Percentiles rank a stretch among this genome's conserved stretches.
These are phyloP conservation scores for Epinephelus fuscoguttatus DNA, from an alignment of 2,113 vertebrate genomes.

Conservation along the genomic window DNA sequence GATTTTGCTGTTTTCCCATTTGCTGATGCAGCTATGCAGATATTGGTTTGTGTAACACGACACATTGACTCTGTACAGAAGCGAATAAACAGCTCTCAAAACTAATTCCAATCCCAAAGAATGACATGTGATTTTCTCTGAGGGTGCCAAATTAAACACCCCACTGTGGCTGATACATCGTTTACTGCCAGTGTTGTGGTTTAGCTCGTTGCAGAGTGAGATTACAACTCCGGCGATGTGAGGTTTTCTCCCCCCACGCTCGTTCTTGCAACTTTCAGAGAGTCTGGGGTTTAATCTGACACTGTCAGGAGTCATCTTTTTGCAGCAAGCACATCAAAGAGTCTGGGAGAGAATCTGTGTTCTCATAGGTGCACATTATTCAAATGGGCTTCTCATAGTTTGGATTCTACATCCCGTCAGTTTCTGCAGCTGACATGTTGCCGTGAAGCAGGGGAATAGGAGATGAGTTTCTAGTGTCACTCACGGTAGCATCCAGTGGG, in stretches of 20 bases:
- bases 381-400: slow-evolving; percentile 64
- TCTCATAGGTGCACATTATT: slow-evolving; percentile 76
- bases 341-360: slow-evolving; percentile 56
- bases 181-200: slow-evolving; percentile 51
- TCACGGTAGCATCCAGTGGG: slow-evolving; percentile 62
- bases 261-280: slow-evolving; percentile 35
- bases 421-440: slow-evolving; percentile 45
- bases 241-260: not conserved
- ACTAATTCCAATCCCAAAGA: slow-evolving; percentile 66
- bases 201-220: slow-evolving; percentile 49
- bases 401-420: slow-evolving; percentile 50
- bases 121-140: slow-evolving; percentile 61
- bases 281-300: slow-evolving; percentile 70
- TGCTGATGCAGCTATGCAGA: slow-evolving; percentile 54
- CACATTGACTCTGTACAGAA: slow-evolving; percentile 45
- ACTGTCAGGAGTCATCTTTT: slow-evolving; percentile 68
- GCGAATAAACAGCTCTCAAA: slow-evolving; percentile 58
- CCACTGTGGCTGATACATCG: slow-evolving; percentile 65
- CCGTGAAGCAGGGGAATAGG: slow-evolving; percentile 53
- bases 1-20: slow-evolving; percentile 47
- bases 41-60: slow-evolving; percentile 52
- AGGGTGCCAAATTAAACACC: slow-evolving; percentile 62
- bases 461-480: slow-evolving; percentile 67
- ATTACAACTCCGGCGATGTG: slow-evolving; percentile 56
- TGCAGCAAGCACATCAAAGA: slow-evolving; percentile 73